Base-by-base conservation (phyloP, 2,888 invertebrate genomes). In the Apamea sordens region DNA sequence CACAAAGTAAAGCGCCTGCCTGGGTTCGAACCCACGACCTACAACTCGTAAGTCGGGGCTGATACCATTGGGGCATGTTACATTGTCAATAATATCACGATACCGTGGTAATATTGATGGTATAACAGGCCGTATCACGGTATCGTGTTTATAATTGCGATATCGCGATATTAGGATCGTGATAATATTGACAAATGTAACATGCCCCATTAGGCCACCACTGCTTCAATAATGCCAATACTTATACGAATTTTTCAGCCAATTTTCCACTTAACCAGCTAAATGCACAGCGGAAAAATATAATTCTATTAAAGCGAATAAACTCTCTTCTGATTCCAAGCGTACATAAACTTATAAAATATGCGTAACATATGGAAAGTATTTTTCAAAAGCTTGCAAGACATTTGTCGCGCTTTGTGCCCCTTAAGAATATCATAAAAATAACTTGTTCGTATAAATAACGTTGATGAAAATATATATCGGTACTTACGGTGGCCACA, bases 381-480 rank as follows among this genome's bases (percentile, higher is more conserved):
- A 92, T 94, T 94, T 87, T 93, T 94, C 93, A 94, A 93, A 92
- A 90, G 91, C 90, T 92, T 92, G 92, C 90, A 91, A 92, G 92
- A 93, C 90, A 89, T 91, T 93, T 90, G 89, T 91, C 91, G 91
- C 92, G 92, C 91, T 93, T 91, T 92, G 91, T 93, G 92, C 90
- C 89, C 79, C 90, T 92, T 92, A 93, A 94, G 93, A 93, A 92
- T 90, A 92, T 92, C 90, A 94, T 94, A 93, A 94, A 93, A 93
- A 92, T 92, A 94, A 93, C 93, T 93, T 92, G 93, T 90, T 92
- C 92, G 90, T 90, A 94, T 94, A 94, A 93, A 94, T 94, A 93
- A 94, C 90, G 91, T 89, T 93, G 93, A 94, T 94, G 94, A 94
- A 93, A 92, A 94, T 92, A 92, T 93, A 93, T 94, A 91, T 92